Base-by-base conservation (phyloP, 1,140 invertebrate genomes). In the Tribolium madens region DNA sequence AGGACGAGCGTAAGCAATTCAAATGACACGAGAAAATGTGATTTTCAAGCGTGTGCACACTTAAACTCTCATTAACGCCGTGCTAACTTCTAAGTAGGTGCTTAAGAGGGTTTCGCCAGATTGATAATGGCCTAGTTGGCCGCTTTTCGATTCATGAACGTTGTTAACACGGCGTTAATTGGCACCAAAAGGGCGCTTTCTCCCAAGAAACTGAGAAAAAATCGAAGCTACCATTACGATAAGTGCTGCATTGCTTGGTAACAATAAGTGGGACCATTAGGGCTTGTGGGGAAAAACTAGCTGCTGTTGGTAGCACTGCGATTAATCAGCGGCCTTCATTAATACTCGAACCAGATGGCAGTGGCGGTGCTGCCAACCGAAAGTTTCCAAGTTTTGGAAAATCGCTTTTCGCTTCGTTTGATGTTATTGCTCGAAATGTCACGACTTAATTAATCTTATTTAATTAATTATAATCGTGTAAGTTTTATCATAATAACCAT, bases 361-460 rank as follows among this genome's bases (percentile, higher is more conserved):
- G 0, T 33, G 57, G 31, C 21, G 6, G 26, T 42, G 26, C 57
- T 64, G 57, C 57, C 26, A 60, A 64, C 57, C n/a, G 10, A 64
- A 31, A 33, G n/a, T 31, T 33, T 64, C 21, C 7, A 64, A 64
- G 57, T 64, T 64, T 42, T 64, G 26, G 10, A 64, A 64, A 64
- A 31, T 64, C 14, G 21, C 2, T 64, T 64, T 64, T 64, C 57
- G 57, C 18, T 33, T 64, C 57, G 26, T 64, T 64, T 31, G 21
- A 6, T 18, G 17, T 60, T 60, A 60, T 60, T 60, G 18, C 53
- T 7, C 18, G 53, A 60, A 64, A 64, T 64, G 57, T 21, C 18
- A 64, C 9, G 31, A 21, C 9, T 64, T 64, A 64, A 64, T 64
- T 64, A 64, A 64, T 64, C 57, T 64, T 64, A 64, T 64, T 57